These are phyloP conservation scores for Trissolcus brochymenae DNA, from an alignment of 2,888 invertebrate species.

Conservation along the genomic window DNA sequence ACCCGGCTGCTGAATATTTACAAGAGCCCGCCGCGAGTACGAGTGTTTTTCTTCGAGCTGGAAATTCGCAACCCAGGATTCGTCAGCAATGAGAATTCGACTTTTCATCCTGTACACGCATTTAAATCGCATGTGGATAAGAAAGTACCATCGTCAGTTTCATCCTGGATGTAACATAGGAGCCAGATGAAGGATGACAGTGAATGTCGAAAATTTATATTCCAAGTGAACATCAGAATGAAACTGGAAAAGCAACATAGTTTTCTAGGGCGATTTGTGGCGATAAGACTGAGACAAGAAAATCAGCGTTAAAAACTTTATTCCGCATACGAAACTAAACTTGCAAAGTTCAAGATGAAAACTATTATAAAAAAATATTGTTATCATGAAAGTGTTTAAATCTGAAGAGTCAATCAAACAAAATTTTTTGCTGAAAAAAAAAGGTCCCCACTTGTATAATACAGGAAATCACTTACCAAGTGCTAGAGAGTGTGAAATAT, in stretches of 20 bases:
- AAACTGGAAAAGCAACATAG: no score
- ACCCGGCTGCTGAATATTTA: constrained; percentile 61
- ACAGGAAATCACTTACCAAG: constrained; percentile 48
- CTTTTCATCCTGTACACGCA: constrained; percentile 51
- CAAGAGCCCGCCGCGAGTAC: constrained; percentile 57
- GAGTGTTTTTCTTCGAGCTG: constrained; percentile 60
- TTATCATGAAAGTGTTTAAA: no score
- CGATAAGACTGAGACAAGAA: no score
- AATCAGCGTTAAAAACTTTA: no score
- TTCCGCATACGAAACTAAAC: no score
- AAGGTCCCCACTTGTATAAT: neutral
- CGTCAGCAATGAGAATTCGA: constrained; percentile 62
- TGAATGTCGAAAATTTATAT: neutral
- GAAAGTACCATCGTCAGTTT: constrained; percentile 53
- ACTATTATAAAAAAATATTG: no score
- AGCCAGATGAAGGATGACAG: constrained; percentile 50
- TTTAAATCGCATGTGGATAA: constrained; percentile 63
- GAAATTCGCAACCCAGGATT: constrained; percentile 58
- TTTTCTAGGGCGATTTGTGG: no score
- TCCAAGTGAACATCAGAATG: no score
- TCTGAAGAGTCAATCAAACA: no score
- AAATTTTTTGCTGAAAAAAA: no score
- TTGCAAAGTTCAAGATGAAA: no score
- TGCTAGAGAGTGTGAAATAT: constrained; percentile 44
- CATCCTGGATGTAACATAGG: constrained; percentile 17